phyloP scores from a whole-genome alignment of 2,113 vertebrate genomes.

The Odontophorus gujanensis region DNA sequence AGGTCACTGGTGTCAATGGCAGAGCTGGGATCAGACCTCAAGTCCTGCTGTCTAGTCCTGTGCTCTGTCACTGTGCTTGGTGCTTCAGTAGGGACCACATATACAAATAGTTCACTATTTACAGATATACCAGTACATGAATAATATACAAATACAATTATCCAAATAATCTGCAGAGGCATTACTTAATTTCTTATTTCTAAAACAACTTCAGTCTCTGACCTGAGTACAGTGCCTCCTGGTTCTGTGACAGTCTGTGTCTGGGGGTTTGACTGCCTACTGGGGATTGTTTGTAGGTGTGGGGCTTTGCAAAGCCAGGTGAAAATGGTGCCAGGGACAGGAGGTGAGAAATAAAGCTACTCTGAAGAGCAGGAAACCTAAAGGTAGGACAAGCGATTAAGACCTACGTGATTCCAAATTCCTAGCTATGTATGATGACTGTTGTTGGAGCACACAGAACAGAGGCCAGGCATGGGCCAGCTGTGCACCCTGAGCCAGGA shows the following conservation, averaged over 20 bases:
- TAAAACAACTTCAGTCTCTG: slow-evolving; percentile 24
- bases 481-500: not conserved
- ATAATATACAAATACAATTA: not conserved
- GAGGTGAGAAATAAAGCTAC: not conserved
- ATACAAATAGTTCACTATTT: not conserved
- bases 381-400: not conserved
- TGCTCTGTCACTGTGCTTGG: not conserved
- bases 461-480: not conserved
- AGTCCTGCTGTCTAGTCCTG: not conserved
- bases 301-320: not conserved
- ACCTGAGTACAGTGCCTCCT: slow-evolving; percentile 21
- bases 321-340: not conserved
- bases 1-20: slow-evolving; percentile 43
- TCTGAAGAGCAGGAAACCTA: not conserved
- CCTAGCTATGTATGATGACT: not conserved
- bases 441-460: not conserved
- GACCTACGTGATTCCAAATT: not conserved
- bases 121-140: not conserved
- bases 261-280: not conserved
- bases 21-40: not conserved
- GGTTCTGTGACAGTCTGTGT: not conserved
- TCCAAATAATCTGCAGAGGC: not conserved
- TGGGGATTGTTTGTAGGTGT: not conserved
- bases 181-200: not conserved
- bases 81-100: not conserved